Conservation (phyloP, 1,140 invertebrate genomes). For the Psix sp. region DNA sequence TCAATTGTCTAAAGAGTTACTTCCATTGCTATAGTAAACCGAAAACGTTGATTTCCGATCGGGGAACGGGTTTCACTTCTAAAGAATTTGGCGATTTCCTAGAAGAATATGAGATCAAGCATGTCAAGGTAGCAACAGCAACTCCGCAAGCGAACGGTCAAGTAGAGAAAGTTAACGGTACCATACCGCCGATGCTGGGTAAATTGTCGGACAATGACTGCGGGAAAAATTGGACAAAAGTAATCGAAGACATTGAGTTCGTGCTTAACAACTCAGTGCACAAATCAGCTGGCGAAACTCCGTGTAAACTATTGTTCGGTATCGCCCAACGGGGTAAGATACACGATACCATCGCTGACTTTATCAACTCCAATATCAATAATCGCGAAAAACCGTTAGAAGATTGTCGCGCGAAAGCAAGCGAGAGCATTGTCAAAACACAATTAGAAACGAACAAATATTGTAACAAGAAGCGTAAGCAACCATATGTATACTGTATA, state of each 20-base stretch:
- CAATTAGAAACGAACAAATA: conserved; percentile 25
- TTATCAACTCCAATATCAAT: conserved; percentile 1
- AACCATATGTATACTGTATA: conserved; percentile 31
- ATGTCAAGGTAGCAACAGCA: conserved; percentile 44
- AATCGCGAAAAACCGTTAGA: conserved; percentile 7
- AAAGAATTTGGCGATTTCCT: conserved; percentile 29
- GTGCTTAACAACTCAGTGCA: conserved; percentile 55
- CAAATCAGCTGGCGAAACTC: conserved; percentile 42
- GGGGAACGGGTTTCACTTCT: conserved; percentile 23
- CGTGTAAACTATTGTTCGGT: conserved; percentile 53
- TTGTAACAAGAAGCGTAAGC: conserved; percentile 48
- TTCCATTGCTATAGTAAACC: conserved; percentile 32
- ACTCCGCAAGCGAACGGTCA: conserved; percentile 65
- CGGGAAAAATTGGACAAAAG: conserved; percentile 37
- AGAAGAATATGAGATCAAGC: conserved; percentile 23
- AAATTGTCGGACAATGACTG: conserved; percentile 34
- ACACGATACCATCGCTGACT: conserved; percentile 31
- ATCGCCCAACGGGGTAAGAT: conserved; percentile 41
- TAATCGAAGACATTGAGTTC: conserved; percentile 48
- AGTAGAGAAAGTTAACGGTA: conserved; percentile 63
- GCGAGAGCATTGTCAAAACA: conserved; percentile 19
- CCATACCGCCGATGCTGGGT: conserved; percentile 47
- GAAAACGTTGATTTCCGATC: conserved; percentile 19
- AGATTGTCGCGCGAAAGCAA: conserved; percentile 11
- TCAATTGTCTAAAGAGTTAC: conserved; percentile 11